Percentiles rank a stretch among this genome's conserved stretches.
These are phyloP conservation scores for Chrysocyon brachyurus DNA, from an alignment of 2,797 vertebrate species.

Conservation along the genomic window DNA sequence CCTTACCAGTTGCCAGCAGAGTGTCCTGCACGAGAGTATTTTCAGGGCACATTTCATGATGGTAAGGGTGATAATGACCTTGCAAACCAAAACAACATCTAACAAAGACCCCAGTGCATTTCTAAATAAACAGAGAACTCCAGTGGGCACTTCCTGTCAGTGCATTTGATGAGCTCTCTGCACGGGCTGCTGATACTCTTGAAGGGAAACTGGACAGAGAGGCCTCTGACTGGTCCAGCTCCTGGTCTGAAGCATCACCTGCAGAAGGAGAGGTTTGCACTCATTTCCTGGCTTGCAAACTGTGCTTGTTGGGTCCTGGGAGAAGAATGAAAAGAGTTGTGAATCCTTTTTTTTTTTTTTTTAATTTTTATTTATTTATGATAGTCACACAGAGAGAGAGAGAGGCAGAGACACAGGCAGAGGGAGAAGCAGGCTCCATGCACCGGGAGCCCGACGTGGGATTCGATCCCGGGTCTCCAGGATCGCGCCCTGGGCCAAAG, in stretches of 20 bases:
- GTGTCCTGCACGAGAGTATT: background rate
- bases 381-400: too few species aligned
- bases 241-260: background rate
- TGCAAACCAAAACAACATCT: background rate
- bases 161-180: background rate
- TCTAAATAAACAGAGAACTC: background rate
- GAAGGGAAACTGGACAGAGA: rapidly evolving
- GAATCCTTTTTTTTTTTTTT: background rate
- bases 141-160: rapidly evolving
- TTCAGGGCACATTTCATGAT: background rate
- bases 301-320: background rate
- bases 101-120: background rate
- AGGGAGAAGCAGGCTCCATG: too few species aligned
- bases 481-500: too few species aligned
- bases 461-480: too few species aligned
- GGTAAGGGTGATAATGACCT: background rate
- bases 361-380: too few species aligned
- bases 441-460: too few species aligned
- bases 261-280: background rate
- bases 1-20: background rate
- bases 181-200: rapidly evolving
- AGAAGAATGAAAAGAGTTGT: background rate
- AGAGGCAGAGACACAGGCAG: too few species aligned
- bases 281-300: background rate
- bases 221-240: too few species aligned